phyloP scores from a whole-genome alignment of 2,888 invertebrate genomes.

The Anoplius nigerrimus region DNA sequence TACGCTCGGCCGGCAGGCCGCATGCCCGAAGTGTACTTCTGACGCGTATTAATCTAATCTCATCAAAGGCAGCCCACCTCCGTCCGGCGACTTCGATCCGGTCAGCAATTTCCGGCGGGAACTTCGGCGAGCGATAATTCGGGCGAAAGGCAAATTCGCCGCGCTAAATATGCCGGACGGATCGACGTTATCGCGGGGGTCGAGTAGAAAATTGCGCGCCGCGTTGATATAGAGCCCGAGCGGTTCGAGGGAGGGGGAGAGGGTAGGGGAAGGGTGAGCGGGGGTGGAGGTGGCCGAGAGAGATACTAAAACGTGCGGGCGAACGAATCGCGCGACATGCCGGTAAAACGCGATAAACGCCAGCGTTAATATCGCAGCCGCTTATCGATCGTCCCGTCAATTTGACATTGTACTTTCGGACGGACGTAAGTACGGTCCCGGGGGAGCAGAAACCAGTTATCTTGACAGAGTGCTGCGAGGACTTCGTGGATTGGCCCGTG shows the following conservation, averaged over 20 bases:
- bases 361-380: conserved; percentile 27
- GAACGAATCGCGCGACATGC: conserved; percentile 14
- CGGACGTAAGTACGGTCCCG: conserved; percentile 47
- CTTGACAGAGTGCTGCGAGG: conserved; percentile 35
- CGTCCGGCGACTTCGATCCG: too few relatives aligned
- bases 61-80: too few relatives aligned
- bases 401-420: conserved; percentile 42
- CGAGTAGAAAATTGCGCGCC: neutral
- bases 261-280: neutral
- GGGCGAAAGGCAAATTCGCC: too few relatives aligned
- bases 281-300: neutral
- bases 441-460: conserved; percentile 46
- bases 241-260: neutral
- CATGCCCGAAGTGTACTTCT: too few relatives aligned
- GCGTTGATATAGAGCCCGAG: too few relatives aligned
- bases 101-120: too few relatives aligned
- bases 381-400: conserved; percentile 49
- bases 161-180: neutral
- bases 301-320: neutral
- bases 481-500: conserved; percentile 39
- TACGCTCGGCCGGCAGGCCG: too few relatives aligned
- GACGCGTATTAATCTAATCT: too few relatives aligned
- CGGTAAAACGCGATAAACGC: conserved; percentile 42
- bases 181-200: conserved; percentile 2
- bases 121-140: too few relatives aligned